Conservation (phyloP, 2,113 vertebrate species). For the Helogale parvula region DNA sequence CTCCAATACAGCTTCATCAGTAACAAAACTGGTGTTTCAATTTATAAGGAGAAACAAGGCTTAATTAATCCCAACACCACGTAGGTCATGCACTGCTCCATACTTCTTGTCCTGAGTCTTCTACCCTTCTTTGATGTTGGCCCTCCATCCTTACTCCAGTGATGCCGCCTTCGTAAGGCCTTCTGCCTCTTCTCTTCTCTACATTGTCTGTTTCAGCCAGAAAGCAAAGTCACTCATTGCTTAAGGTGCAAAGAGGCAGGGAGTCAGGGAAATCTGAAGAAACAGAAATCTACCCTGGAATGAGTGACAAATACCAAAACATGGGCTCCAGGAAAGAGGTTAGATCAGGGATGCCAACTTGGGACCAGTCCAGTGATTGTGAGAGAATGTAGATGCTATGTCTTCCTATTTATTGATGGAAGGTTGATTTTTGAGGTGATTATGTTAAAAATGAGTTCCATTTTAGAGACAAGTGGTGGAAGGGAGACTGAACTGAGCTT, state of each 20-base stretch:
- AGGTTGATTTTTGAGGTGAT: background rate
- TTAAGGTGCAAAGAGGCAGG: background rate
- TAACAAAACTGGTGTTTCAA: background rate
- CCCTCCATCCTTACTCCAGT: background rate
- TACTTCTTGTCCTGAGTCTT: background rate
- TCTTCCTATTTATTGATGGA: background rate
- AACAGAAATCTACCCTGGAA: background rate
- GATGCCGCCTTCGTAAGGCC: too few species aligned
- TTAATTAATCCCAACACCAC: background rate
- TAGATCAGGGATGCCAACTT: background rate
- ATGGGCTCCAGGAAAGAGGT: background rate
- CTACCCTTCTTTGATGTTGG: background rate
- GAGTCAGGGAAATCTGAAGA: background rate
- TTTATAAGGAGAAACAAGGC: background rate
- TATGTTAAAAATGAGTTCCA: background rate
- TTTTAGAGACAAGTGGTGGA: background rate
- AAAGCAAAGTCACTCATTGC: background rate
- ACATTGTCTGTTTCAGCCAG: background rate
- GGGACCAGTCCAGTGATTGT: too few species aligned
- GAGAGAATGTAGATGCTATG: fast-evolving
- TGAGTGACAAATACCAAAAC: background rate
- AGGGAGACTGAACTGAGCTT: background rate
- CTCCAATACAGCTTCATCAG: background rate
- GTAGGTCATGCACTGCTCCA: fast-evolving
- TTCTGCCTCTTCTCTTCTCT: background rate